phyloP scores from a whole-genome alignment of 2,888 invertebrate species.

The Lithosia quadra region DNA sequence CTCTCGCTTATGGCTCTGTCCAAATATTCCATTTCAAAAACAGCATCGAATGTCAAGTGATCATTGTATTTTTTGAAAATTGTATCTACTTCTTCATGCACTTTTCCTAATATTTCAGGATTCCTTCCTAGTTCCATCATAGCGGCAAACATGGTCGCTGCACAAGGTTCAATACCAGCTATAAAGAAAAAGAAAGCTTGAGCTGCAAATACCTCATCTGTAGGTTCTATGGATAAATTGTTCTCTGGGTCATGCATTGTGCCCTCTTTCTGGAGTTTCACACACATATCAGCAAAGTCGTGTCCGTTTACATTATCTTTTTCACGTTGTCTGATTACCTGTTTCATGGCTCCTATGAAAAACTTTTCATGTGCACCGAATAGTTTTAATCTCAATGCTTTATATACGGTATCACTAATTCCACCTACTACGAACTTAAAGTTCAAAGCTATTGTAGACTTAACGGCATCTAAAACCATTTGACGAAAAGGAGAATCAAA shows the following conservation, averaged over 20 bases:
- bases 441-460: conserved; percentile 47
- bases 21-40: conserved; percentile 64
- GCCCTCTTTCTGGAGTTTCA: conserved; percentile 67
- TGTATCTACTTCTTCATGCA: conserved; percentile 37
- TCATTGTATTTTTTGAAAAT: conserved; percentile 32
- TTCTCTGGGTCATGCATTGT: conserved; percentile 60
- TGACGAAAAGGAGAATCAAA: conserved; percentile 69
- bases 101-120: conserved; percentile 57
- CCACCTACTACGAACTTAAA: conserved; percentile 53
- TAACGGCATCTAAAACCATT: conserved; percentile 51
- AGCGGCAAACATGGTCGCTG: conserved; percentile 49
- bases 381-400: conserved; percentile 56
- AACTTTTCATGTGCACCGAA: conserved; percentile 63
- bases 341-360: conserved; percentile 69
- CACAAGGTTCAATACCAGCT: conserved; percentile 71
- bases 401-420: conserved; percentile 48
- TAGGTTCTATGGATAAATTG: conserved; percentile 64
- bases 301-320: conserved; percentile 60
- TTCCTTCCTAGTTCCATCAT: conserved; percentile 53
- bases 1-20: conserved; percentile 65
- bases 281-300: conserved; percentile 71
- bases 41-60: conserved; percentile 39
- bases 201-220: conserved; percentile 59
- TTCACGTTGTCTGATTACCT: conserved; percentile 63
- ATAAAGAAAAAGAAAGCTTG: conserved; percentile 50